Base-by-base conservation (phyloP, 2,797 vertebrate species). In the Champsocephalus gunnari region DNA sequence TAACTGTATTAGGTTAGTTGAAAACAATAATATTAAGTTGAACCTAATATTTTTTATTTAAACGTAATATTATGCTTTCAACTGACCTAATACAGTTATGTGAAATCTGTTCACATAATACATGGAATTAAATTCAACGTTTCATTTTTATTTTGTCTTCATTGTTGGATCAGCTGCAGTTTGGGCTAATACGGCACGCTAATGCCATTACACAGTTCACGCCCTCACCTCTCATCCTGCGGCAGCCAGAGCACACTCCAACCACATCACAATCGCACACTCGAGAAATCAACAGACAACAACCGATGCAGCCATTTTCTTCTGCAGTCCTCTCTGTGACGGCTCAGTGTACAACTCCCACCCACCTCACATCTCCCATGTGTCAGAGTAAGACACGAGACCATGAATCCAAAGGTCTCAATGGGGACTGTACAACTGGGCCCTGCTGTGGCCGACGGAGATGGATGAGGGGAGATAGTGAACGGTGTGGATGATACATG, bases 401-500 rank as follows among this genome's bases (percentile, higher is more conserved):
- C 77, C 45, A n/a, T 78, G 78, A 71, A 84, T 88, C 81, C 70
- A 75, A 61, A 86, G 55, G 82, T 81, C 83, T 75, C 82, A 81
- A 81, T 66, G 76, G 78, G 83, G 54, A 53, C 64, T 65, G 76
- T 75, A 64, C 74, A 51, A 77, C 75, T 48, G 70, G 71, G 75
- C 77, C 62, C 75, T 70, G 82, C 70, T 77, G 81, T 74, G 73
- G 64, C 17, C 4, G 73, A 74, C 89, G 43, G 76, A 93, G 88
- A 92, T 90, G 85, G 86, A 91, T 89, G 89, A 86, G 81, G 54
- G 32, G 66, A 86, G 89, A 91, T 88, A 86, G 87, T 86, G 88
- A 88, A 87, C 90, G 88, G 88, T 92, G 89, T 85, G 90, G 89
- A 93, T 89, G 91, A 93, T 93, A 81, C 89, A 89, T 88, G 90